A percentile compares a stretch with the other conserved stretches of the same genome.
phyloP scores from a whole-genome alignment of 2,113 vertebrate genomes.

The Embiotoca jacksoni region DNA sequence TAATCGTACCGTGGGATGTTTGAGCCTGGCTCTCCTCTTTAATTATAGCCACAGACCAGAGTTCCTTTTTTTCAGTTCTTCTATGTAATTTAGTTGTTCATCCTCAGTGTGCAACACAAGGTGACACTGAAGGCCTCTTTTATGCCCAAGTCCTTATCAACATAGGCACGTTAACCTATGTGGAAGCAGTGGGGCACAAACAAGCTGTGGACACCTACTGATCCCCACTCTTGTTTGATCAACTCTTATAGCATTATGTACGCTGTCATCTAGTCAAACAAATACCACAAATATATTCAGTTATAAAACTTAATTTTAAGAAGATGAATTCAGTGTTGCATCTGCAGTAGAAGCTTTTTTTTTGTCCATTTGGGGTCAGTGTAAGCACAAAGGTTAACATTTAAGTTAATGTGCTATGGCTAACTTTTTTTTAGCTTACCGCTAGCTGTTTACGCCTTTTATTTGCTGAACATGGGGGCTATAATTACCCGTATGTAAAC shows the following conservation, averaged over 20 bases:
- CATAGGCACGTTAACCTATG: no score
- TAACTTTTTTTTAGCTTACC: background rate
- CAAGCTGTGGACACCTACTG: conserved; percentile 1
- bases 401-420: background rate
- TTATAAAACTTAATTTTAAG: no score
- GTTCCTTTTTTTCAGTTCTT: background rate
- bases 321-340: background rate
- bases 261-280: background rate
- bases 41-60: background rate
- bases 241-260: background rate
- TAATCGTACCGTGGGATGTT: background rate
- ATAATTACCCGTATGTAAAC: no score
- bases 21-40: background rate
- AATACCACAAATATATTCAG: no score
- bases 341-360: no score
- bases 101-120: background rate
- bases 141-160: background rate
- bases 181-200: no score
- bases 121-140: background rate
- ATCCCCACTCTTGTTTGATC: background rate
- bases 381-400: no score
- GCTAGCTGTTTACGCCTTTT: background rate
- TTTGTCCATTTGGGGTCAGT: no score
- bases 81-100: background rate
- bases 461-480: background rate